phyloP scores from a whole-genome alignment of 1,140 invertebrate genomes.

The Lasioglossum albipes region DNA sequence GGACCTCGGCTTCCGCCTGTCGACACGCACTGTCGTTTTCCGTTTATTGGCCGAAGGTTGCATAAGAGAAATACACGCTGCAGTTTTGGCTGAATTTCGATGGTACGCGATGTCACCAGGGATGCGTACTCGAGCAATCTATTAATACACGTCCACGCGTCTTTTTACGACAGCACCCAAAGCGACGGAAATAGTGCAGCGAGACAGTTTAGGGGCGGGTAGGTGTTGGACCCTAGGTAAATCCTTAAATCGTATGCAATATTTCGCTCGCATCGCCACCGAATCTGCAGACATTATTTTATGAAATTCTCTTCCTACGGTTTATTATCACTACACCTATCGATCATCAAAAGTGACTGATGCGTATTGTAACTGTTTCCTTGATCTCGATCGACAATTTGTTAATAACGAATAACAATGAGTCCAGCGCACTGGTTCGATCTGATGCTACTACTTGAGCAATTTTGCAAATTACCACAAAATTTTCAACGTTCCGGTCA shows the following conservation, averaged over 20 bases:
- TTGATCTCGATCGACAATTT: too few species aligned
- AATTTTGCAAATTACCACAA: too few species aligned
- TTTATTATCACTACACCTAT: too few species aligned
- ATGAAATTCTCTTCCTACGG: too few species aligned
- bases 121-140: conserved; percentile 56
- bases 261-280: background rate
- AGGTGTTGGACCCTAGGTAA: conserved; percentile 30
- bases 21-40: conserved; percentile 20
- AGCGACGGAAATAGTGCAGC: conserved; percentile 66
- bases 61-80: conserved; percentile 50
- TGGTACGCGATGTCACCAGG: conserved; percentile 52
- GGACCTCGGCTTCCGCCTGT: background rate
- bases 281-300: too few species aligned
- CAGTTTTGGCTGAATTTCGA: conserved; percentile 58
- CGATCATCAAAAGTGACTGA: too few species aligned
- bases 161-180: conserved; percentile 59
- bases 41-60: conserved; percentile 35
- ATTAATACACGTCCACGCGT: conserved; percentile 62
- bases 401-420: too few species aligned
- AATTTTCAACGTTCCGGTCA: too few species aligned
- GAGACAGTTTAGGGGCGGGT: conserved; percentile 52
- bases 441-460: too few species aligned
- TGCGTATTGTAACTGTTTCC: too few species aligned
- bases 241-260: conserved; percentile 27
- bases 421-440: too few species aligned